Conservation (phyloP, 53 echinoderm and acorn worm genomes). For the Crossaster papposus region DNA sequence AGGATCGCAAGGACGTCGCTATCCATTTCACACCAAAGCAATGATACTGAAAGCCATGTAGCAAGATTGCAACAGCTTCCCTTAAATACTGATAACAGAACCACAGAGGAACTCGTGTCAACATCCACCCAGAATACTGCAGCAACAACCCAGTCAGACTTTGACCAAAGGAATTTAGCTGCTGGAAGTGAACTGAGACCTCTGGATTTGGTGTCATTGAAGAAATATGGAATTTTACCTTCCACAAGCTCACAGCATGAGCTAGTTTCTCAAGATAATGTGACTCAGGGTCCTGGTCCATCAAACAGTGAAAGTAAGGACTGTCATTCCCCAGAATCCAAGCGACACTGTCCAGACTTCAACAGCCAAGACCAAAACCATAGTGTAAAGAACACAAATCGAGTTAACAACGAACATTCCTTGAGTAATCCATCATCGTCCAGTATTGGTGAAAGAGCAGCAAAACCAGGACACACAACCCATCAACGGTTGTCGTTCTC, state of each 20-base stretch:
- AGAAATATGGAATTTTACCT: background rate
- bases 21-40: background rate
- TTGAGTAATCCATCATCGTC: background rate
- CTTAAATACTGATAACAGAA: background rate
- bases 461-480: background rate
- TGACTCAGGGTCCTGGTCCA: background rate
- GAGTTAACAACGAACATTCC: background rate
- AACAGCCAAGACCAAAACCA: background rate
- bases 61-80: conserved; percentile 46
- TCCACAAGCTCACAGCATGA: conserved; percentile 40
- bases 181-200: background rate
- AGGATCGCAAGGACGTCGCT: conserved; percentile 42
- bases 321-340: conserved; percentile 52
- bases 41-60: background rate
- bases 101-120: background rate
- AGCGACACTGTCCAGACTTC: conserved; percentile 47
- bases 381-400: background rate
- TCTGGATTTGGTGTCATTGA: conserved; percentile 15
- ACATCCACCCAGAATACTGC: background rate
- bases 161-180: conserved; percentile 6
- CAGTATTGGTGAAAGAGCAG: background rate
- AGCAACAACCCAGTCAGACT: background rate
- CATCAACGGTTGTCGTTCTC: conserved; percentile 35
- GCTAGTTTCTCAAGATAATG: background rate
- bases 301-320: conserved; percentile 5